A percentile compares a stretch with the other conserved stretches of the same genome.
Evolutionary conservation across 2,888 invertebrate species (phyloP).

Genomic region (Cryptosula pallasiana): DNA sequence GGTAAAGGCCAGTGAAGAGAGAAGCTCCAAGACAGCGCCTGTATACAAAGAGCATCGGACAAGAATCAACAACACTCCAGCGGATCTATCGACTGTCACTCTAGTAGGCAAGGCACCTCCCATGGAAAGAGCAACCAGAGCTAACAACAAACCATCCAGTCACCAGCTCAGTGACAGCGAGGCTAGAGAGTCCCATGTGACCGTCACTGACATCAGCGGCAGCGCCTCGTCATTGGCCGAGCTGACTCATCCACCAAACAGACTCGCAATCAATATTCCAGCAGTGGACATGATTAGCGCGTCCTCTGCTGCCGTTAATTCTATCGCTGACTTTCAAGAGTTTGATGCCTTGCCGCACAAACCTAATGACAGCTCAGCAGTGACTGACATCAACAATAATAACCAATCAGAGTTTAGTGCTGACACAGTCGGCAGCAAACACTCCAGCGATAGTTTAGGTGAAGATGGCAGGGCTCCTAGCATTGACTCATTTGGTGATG

Average conservation of each 20-base stretch:
- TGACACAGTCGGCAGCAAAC: background rate
- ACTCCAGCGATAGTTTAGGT: background rate
- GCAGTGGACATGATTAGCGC: constrained; percentile 20
- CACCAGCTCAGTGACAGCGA: background rate
- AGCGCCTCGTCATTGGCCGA: background rate
- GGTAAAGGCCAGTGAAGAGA: background rate
- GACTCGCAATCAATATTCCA: constrained; percentile 10
- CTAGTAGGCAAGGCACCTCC: constrained; percentile 11
- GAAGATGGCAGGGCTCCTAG: background rate
- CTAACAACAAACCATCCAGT: background rate
- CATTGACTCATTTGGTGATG: constrained; percentile 5
- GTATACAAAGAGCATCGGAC: background rate
- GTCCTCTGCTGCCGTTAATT: background rate
- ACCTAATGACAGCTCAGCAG: background rate
- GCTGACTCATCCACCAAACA: background rate
- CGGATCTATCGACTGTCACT: background rate
- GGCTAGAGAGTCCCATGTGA: background rate
- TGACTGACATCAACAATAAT: background rate
- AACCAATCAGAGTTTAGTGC: background rate
- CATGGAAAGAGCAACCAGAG: background rate
- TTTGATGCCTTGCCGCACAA: background rate
- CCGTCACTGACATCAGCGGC: background rate
- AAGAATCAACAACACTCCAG: background rate
- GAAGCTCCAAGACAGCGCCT: background rate
- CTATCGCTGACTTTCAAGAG: constrained; percentile 21